Base-by-base conservation (phyloP, 2,113 vertebrate genomes). In the Chauna torquata region DNA sequence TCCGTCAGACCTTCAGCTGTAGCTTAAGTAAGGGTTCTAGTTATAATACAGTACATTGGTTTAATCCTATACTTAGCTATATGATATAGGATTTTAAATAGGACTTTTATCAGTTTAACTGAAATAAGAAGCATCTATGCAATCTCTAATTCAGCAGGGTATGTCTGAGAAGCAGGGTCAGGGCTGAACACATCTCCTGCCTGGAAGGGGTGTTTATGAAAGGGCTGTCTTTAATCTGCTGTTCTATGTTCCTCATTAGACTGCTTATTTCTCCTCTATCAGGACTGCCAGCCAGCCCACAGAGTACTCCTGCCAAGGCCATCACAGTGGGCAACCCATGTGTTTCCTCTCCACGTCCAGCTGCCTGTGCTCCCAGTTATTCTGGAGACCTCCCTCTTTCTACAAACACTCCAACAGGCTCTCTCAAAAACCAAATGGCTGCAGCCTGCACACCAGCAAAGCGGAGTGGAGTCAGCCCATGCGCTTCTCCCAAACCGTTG, bases 311-410 rank as follows among this genome's bases (percentile, higher is more conserved):
- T 79, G 98, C 98, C 79, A 99, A 99, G 97, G 97, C 75, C 19
- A 92, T 98, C 87, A 88, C 80, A 44, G 91, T 19, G 1, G 96
- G 97, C 94, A 98, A 97, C 27, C 94, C 86, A 0, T 86, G 87
- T 13, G 40, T 98, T 64, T 94, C 98, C 23, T 99, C 99, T 0
- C 99, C 99, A 2, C 98, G 90, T 57, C 98, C 97, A 0, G 99
- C 98, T 28, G 96, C 98, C 76, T 99, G 99, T 69, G 98, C 99
- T 82, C 99, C 99, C 18, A 95, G 92, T 47, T 96, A 98, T 50
- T 90, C 93, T 3, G 99, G 99, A 15, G 98, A 99, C 87, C 97
- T 99, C 54, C 99, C 99, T 6, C 97, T 98, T 28, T 92, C 99
- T 34, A 99, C 99, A 65, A 98, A 88, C 96, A 99, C 99, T 44